Base-by-base conservation (phyloP, 1,140 invertebrate species). In the Cardiocondyla obscurior region DNA sequence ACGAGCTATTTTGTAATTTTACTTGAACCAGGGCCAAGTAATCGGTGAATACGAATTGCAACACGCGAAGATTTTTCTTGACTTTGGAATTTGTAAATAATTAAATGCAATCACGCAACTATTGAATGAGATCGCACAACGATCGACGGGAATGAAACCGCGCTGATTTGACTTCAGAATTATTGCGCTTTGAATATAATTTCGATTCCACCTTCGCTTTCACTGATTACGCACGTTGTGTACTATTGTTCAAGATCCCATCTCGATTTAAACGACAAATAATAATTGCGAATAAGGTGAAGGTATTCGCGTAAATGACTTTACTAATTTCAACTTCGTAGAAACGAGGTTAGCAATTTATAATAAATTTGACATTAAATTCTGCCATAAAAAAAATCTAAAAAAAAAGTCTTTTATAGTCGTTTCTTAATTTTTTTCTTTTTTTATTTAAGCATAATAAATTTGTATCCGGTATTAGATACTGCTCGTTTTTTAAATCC, bases 91-190 rank as follows among this genome's bases (percentile, higher is more conserved):
- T 70, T 36, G 36, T 25, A 30, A 46, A 36, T 46, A 33, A 36
- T 70, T 33, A 2, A 53, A 70, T 14, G n/a, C 49, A 4, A 19
- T 46, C 28, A 25, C 46, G 28, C 69, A 36, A n/a, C n/a, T n/a
- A n/a, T n/a, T n/a, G n/a, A n/a, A n/a, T n/a, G n/a, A n/a, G n/a
- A n/a, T n/a, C 7, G 19, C 30, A 36, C 5, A 25, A 8, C 30
- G 30, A 51, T 53, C 53, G 53, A 77, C 10, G 16, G 12, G 33
- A 77, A 53, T 44, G 30, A 10, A 5, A 19, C 60, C 28, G 30
- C 44, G 22, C 46, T 67, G 74, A 77, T 77, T 77, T 77, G 67
- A 65, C n/a, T 30, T 77, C 10, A 36, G n/a, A 77, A 67, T 53
- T 51, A 19, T 8, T 33, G 60, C 25, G n/a, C 42, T 76, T 36